phyloP scores from a whole-genome alignment of 2,797 vertebrate species.

The Geotrypetes seraphini region DNA sequence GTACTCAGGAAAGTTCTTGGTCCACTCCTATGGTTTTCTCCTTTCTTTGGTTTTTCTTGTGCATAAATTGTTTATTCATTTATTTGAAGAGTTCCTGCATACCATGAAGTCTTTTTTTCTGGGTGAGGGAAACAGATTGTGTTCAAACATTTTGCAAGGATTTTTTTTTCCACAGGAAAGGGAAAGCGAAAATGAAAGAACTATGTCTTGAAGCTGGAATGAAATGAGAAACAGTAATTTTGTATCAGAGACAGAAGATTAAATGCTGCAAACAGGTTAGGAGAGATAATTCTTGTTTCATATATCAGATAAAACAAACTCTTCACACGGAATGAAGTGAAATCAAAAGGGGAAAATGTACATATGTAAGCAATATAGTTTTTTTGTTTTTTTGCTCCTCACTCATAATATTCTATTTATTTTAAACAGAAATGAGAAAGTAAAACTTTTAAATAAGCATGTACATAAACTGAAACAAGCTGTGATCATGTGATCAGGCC shows the following conservation, averaged over 20 bases:
- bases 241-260: background rate
- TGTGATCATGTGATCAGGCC: too few species aligned
- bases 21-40: too few species aligned
- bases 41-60: too few species aligned
- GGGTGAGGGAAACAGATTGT: too few species aligned
- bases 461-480: background rate
- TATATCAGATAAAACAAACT: conserved; percentile 13
- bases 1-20: too few species aligned
- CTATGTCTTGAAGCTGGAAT: conserved; percentile 5
- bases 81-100: too few species aligned
- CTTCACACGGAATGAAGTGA: background rate
- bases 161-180: background rate
- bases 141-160: too few species aligned
- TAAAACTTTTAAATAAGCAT: background rate
- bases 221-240: conserved; percentile 4
- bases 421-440: background rate
- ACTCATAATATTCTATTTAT: background rate
- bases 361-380: too few species aligned
- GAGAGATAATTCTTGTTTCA: conserved; percentile 16
- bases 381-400: background rate
- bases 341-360: background rate
- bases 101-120: too few species aligned
- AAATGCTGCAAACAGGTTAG: conserved; percentile 11
- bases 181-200: conserved; percentile 7
- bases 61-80: too few species aligned